These are phyloP conservation scores for Oscheius sp. DNA, from an alignment of 2,888 invertebrate genomes.

Conservation along the genomic window DNA sequence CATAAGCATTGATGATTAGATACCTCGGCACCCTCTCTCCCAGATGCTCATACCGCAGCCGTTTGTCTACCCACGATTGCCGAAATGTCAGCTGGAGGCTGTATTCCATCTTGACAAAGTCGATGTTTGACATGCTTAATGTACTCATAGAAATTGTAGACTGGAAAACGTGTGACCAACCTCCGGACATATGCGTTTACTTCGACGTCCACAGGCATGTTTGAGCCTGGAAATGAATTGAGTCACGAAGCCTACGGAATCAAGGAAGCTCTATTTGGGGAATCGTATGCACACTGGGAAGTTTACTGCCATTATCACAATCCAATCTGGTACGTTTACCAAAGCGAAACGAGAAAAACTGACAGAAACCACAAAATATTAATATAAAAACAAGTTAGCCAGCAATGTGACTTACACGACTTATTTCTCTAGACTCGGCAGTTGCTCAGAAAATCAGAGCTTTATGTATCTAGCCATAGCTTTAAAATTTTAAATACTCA, in stretches of 20 bases:
- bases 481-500: background rate
- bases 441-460: no score
- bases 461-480: no score
- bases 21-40: slow-evolving; percentile 13
- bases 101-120: slow-evolving; percentile 39
- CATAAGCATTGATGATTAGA: slow-evolving; percentile 13
- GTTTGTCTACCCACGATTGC: slow-evolving; percentile 30
- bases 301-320: no score
- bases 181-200: slow-evolving; percentile 31
- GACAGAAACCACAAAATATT: background rate
- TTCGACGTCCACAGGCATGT: slow-evolving; percentile 26
- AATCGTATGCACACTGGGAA: no score
- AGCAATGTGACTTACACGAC: no score
- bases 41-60: slow-evolving; percentile 18
- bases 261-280: no score
- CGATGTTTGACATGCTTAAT: slow-evolving; percentile 34
- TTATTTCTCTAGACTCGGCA: no score
- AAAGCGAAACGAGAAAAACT: no score
- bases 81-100: slow-evolving; percentile 30
- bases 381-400: background rate
- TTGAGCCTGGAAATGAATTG: slow-evolving; percentile 1
- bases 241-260: background rate
- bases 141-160: background rate
- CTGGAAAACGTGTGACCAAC: slow-evolving; percentile 2
- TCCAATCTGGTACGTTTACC: no score